Percentiles rank a stretch among this genome's conserved stretches.
Conservation (phyloP, 1,140 invertebrate genomes). For the Drosophila sechellia region DNA sequence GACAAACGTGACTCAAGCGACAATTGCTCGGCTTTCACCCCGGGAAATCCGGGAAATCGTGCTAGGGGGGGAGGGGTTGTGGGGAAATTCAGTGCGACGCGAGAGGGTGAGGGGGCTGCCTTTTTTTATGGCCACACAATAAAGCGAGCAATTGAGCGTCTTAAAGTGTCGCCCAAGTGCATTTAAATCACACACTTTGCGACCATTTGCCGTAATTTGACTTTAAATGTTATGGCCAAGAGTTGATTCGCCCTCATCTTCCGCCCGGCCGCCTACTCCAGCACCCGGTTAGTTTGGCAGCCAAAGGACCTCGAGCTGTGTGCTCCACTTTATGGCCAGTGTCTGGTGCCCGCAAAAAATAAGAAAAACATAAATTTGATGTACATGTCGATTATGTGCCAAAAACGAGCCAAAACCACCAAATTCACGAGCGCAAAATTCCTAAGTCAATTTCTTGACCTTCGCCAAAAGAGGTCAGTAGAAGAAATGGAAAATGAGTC, state of each 20-base stretch:
- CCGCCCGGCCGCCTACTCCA: background rate
- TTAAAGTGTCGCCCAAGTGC: slow-evolving; percentile 82
- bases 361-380: slow-evolving; percentile 75
- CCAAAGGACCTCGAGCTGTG: slow-evolving; percentile 31
- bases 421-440: slow-evolving; percentile 6
- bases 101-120: slow-evolving; percentile 8
- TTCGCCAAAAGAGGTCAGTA: slow-evolving; percentile 62
- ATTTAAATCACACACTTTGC: slow-evolving; percentile 83
- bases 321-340: slow-evolving; percentile 73
- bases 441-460: slow-evolving; percentile 9
- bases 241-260: slow-evolving; percentile 44
- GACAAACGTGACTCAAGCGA: slow-evolving; percentile 80
- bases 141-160: slow-evolving; percentile 82
- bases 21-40: slow-evolving; percentile 73
- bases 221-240: slow-evolving; percentile 79
- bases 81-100: background rate
- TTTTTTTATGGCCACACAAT: slow-evolving; percentile 80
- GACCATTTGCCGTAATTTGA: slow-evolving; percentile 83
- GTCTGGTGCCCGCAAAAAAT: slow-evolving; percentile 56
- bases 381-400: slow-evolving; percentile 78
- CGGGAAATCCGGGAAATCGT: slow-evolving; percentile 23
- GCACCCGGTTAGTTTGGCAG: slow-evolving; percentile 58
- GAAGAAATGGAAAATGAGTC: slow-evolving; percentile 13
- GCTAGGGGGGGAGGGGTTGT: background rate
- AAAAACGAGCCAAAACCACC: slow-evolving; percentile 46